Evolutionary conservation across 2,888 invertebrate species (phyloP).

Genomic region (Euspilapteryx auroguttella): DNA sequence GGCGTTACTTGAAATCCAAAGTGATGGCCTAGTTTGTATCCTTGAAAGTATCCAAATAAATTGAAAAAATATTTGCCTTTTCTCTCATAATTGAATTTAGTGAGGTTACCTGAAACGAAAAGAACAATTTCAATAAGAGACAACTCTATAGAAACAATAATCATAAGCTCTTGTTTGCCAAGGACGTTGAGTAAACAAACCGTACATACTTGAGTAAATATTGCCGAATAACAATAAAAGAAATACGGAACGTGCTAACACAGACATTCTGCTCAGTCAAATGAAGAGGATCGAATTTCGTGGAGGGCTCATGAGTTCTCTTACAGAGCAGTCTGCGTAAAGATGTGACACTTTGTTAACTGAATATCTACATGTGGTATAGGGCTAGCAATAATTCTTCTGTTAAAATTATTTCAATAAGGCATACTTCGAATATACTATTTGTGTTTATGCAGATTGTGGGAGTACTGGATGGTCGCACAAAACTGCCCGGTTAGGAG

Average conservation of each 20-base stretch:
- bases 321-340: constrained; percentile 12
- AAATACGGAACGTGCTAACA: constrained; percentile 14
- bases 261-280: constrained; percentile 23
- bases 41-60: constrained; percentile 16
- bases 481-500: too few species aligned
- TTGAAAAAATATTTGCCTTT: constrained; percentile 12
- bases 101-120: constrained; percentile 13
- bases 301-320: constrained; percentile 10
- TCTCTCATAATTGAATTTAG: constrained; percentile 7
- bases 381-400: too few species aligned
- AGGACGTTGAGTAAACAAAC: constrained; percentile 1
- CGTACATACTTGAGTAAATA: constrained; percentile 13
- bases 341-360: not conserved
- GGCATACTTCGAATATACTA: too few species aligned
- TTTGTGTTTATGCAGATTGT: too few species aligned
- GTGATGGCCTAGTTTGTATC: constrained; percentile 16
- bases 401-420: too few species aligned
- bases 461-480: too few species aligned
- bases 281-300: constrained; percentile 10
- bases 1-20: constrained; percentile 13
- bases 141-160: too few species aligned
- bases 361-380: too few species aligned
- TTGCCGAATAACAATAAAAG: constrained; percentile 11
- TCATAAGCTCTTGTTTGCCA: too few species aligned
- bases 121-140: too few species aligned